A percentile compares a stretch with the other conserved stretches of the same genome.
These are phyloP conservation scores for Bicyclus anynana DNA, from an alignment of 1,140 invertebrate species.

Conservation along the genomic window DNA sequence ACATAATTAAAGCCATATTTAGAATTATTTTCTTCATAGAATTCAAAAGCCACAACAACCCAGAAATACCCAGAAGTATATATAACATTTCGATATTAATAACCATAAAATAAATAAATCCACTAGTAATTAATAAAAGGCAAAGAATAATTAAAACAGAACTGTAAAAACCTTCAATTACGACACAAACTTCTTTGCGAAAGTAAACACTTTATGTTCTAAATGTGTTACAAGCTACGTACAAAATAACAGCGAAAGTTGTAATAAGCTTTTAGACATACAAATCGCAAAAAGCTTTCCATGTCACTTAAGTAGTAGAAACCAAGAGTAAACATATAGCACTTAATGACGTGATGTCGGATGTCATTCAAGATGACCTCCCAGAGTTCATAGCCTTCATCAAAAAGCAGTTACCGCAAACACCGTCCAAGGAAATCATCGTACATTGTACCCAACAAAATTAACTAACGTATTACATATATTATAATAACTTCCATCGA, in stretches of 20 bases:
- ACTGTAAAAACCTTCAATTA: too few species aligned
- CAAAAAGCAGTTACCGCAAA: slow-evolving; percentile 9
- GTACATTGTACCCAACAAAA: slow-evolving; percentile 28
- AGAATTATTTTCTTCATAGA: too few species aligned
- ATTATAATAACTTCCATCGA: slow-evolving; percentile 46
- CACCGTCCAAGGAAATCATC: slow-evolving; percentile 33
- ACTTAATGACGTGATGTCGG: slow-evolving; percentile 3
- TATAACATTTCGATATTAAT: too few species aligned
- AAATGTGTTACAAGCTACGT: too few species aligned
- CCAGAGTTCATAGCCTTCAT: slow-evolving; percentile 22
- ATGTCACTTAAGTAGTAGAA: slow-evolving; percentile 1
- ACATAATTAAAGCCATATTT: too few species aligned
- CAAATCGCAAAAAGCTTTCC: background rate
- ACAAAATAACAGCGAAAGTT: background rate
- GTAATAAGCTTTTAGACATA: background rate
- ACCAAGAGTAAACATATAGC: slow-evolving; percentile 9
- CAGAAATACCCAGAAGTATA: too few species aligned
- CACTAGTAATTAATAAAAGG: too few species aligned
- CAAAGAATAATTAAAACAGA: too few species aligned
- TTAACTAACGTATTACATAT: slow-evolving; percentile 38
- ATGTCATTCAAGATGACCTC: slow-evolving; percentile 16
- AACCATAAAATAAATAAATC: too few species aligned
- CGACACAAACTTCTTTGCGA: too few species aligned
- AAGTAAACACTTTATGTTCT: too few species aligned
- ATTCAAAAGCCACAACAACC: too few species aligned